phyloP scores from a whole-genome alignment of 2,888 invertebrate genomes.

The Pyrochroa serraticornis region DNA sequence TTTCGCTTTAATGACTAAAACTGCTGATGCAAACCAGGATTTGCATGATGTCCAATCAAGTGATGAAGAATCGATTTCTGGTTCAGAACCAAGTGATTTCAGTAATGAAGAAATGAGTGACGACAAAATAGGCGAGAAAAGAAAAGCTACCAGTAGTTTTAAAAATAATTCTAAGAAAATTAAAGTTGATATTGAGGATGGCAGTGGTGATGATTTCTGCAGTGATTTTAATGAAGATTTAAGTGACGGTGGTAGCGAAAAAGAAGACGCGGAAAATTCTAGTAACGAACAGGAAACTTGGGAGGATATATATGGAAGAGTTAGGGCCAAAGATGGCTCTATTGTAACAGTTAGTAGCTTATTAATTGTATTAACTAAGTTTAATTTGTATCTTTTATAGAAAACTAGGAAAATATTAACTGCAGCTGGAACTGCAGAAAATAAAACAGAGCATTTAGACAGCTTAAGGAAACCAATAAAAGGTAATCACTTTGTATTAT shows the following conservation, averaged over 20 bases:
- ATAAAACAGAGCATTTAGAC: constrained; percentile 65
- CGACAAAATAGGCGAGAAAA: constrained; percentile 7
- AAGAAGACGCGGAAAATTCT: constrained; percentile 9
- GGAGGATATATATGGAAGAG: constrained; percentile 95
- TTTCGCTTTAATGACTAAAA: constrained; percentile 63
- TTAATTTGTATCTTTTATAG: constrained; percentile 25
- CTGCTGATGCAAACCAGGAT: constrained; percentile 6
- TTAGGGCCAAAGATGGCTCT: constrained; percentile 80
- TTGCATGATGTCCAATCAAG: too few species aligned
- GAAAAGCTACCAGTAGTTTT: background rate
- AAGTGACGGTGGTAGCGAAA: constrained; percentile 40
- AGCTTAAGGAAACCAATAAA: constrained; percentile 82
- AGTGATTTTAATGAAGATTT: constrained; percentile 69
- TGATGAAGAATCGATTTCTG: too few species aligned
- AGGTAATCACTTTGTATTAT: constrained; percentile 60
- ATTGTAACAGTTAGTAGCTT: constrained; percentile 65
- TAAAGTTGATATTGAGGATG: constrained; percentile 42
- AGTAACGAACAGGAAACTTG: constrained; percentile 56
- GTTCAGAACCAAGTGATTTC: too few species aligned
- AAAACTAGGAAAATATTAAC: constrained; percentile 66
- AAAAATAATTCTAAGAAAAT: constrained; percentile 36
- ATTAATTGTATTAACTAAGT: background rate
- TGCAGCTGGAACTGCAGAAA: constrained; percentile 75
- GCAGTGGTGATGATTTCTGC: constrained; percentile 21
- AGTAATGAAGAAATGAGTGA: constrained; percentile 33